Base-by-base conservation (phyloP, 2,888 invertebrate species). In the Melangyna quadrimaculata region DNA sequence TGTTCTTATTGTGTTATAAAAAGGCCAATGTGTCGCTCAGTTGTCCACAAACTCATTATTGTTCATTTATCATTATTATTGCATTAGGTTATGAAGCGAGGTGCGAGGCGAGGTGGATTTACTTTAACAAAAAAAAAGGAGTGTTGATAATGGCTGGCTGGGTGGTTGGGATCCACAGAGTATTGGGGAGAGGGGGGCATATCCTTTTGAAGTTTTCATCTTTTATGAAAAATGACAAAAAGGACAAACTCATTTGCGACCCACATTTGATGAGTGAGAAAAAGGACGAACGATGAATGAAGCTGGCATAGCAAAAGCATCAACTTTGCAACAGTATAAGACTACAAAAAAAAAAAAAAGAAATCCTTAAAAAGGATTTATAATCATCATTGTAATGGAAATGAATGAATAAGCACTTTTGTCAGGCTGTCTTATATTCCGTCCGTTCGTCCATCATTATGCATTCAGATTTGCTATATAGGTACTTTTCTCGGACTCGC, bases 21-120 rank as follows among this genome's bases (percentile, higher is more conserved):
- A 79, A 86, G 79, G 80, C 84, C 72, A 86, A 80, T 86, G 84
- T 86, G 84, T 86, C 84, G 84, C 80, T 86, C 84, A 86, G 77
- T 86, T 86, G 84, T 86, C 84, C 84, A 80, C 80, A 80, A 86
- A 86, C 84, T 77, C 84, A 80, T 86, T 86, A 80, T 86, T 80
- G 84, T 86, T 80, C 84, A 86, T 86, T 86, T 80, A 86, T 86
- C 84, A 86, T 86, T 86, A 80, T 86, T 86, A 86, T 80, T 86
- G 77, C 84, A 86, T 86, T 84, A 84, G 83, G 79, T 27, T 24
- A 24, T 71, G 78, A 17, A 10, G 14, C 14, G 57, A 51, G 71
- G 55, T 55, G 40, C n/a, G 65, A 57, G 78, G 73, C 14, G 43
- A 19, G 29, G 43, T 29, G 53, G 43, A 57, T 43, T 55, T 53